A percentile compares a stretch with the other conserved stretches of the same genome.
These are phyloP conservation scores for Hippocampus kuda DNA, from an alignment of 2,797 vertebrate species.

Conservation along the genomic window DNA sequence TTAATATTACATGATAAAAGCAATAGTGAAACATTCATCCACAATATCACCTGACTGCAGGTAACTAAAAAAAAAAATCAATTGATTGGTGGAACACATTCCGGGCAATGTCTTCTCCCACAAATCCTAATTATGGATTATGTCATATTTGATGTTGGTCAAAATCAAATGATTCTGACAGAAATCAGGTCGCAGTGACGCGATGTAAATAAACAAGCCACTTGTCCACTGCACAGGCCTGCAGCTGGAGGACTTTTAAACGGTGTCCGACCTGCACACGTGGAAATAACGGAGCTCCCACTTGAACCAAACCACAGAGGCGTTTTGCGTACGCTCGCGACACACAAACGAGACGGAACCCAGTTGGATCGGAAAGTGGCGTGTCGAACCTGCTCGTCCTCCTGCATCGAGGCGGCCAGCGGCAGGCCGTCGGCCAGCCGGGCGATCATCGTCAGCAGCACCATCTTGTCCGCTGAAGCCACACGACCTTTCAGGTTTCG, in stretches of 20 bases:
- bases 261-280: background rate
- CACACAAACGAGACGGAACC: background rate
- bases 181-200: too few relatives aligned
- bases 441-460: conserved; percentile 94
- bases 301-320: background rate
- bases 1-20: too few relatives aligned
- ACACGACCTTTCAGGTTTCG: background rate
- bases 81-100: too few relatives aligned
- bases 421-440: conserved; percentile 91
- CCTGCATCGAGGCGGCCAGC: conserved; percentile 93
- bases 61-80: too few relatives aligned
- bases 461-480: conserved; percentile 64
- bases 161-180: too few relatives aligned
- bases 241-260: background rate
- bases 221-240: too few relatives aligned
- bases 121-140: background rate
- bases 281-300: background rate
- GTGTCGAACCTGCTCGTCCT: conserved; percentile 84
- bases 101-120: background rate
- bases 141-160: background rate
- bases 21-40: too few relatives aligned
- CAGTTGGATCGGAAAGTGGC: background rate
- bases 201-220: too few relatives aligned
- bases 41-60: too few relatives aligned
- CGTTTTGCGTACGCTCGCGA: background rate